Evolutionary conservation across 2,113 vertebrate genomes (phyloP).

Genomic region (Strix aluco): DNA sequence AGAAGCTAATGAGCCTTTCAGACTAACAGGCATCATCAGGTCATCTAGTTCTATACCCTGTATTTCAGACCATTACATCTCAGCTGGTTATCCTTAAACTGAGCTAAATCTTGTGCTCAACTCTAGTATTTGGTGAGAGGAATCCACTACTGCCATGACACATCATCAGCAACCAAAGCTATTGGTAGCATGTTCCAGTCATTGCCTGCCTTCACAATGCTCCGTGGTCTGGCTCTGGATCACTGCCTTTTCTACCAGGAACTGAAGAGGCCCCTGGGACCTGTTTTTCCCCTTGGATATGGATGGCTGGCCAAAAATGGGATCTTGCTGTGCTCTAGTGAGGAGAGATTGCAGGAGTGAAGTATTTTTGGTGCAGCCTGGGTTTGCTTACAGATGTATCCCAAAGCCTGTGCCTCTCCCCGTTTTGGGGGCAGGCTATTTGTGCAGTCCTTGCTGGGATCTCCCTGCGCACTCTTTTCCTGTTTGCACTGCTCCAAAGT

Average conservation of each 20-base stretch:
- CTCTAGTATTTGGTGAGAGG: background rate
- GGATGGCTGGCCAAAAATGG: background rate
- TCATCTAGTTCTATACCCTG: background rate
- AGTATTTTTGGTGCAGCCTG: background rate
- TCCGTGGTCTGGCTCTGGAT: background rate
- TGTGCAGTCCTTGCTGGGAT: background rate
- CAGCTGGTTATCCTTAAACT: background rate
- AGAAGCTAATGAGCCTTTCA: background rate
- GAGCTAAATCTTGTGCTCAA: background rate
- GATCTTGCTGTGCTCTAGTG: background rate
- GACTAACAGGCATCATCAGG: background rate
- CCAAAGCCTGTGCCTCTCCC: background rate
- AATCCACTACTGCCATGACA: background rate
- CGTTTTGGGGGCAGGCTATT: rapidly evolving
- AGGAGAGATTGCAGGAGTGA: background rate
- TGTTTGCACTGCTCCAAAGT: background rate
- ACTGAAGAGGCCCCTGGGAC: background rate
- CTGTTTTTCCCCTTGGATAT: background rate
- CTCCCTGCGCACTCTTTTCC: background rate
- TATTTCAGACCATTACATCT: background rate
- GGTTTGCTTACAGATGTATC: background rate
- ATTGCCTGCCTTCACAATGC: background rate
- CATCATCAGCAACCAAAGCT: background rate
- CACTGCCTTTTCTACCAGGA: background rate
- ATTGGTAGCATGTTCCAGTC: background rate